phyloP scores from a whole-genome alignment of 2,797 vertebrate genomes.

The Alcedo atthis region DNA sequence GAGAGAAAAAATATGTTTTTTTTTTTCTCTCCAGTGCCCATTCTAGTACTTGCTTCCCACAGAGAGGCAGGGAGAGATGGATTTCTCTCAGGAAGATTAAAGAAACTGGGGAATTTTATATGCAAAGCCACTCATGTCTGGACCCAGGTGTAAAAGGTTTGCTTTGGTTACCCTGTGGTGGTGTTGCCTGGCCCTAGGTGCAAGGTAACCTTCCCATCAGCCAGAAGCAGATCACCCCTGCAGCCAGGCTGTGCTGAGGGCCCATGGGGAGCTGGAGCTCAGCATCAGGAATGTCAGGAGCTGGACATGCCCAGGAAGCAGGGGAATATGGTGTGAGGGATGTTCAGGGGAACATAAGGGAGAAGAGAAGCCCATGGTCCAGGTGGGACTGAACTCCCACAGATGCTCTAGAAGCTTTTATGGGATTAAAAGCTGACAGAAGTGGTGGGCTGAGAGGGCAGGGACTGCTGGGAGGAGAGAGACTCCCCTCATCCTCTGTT shows the following conservation, averaged over 20 bases:
- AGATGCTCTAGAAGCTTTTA: accelerated
- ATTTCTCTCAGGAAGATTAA: neutral
- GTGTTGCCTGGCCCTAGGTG: neutral
- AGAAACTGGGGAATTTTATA: neutral
- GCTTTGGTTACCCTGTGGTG: neutral
- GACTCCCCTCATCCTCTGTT: neutral
- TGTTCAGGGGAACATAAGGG: neutral
- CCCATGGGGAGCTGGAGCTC: accelerated
- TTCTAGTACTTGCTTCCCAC: neutral
- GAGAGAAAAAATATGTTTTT: neutral
- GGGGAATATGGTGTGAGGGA: accelerated
- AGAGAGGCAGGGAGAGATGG: neutral
- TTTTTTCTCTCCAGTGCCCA: neutral
- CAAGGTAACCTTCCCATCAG: neutral
- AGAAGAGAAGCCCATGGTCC: neutral
- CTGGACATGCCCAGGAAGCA: accelerated
- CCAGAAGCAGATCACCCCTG: neutral
- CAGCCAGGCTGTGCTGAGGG: neutral
- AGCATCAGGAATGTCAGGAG: neutral
- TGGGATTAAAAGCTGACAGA: neutral
- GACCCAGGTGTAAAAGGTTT: neutral
- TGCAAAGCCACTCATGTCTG: neutral
- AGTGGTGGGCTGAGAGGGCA: neutral
- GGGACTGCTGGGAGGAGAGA: neutral
- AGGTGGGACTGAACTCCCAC: neutral